Percentiles rank a stretch among this genome's conserved stretches.
These are phyloP conservation scores for Raphicerus campestris DNA, from an alignment of 2,113 vertebrate species.

Conservation along the genomic window DNA sequence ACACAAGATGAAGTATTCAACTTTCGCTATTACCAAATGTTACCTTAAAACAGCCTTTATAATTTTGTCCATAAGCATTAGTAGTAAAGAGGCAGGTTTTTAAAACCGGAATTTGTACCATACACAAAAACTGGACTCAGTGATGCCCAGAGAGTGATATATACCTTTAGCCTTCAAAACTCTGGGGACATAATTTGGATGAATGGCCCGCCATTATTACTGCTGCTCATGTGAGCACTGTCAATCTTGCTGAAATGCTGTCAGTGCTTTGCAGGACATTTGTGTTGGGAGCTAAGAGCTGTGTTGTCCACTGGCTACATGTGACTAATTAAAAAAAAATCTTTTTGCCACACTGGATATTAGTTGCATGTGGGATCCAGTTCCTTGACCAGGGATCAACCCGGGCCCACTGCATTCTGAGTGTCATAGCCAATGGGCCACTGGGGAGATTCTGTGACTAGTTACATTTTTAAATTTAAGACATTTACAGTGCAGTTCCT, in stretches of 20 bases:
- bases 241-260: not conserved
- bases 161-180: not conserved
- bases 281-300: not conserved
- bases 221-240: not conserved
- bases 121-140: not conserved
- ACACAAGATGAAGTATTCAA: not conserved
- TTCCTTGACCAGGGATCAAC: not conserved
- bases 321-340: not conserved
- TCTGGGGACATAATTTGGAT: not conserved
- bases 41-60: not conserved
- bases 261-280: not conserved
- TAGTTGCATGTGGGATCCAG: not conserved
- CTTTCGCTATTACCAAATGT: not conserved
- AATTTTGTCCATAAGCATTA: not conserved
- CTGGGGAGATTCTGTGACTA: not conserved
- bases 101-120: not conserved
- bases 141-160: not conserved
- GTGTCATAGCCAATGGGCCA: not conserved
- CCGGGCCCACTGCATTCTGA: not conserved
- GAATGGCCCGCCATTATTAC: not conserved
- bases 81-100: not conserved
- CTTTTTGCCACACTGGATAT: not conserved
- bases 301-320: not conserved
- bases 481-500: not conserved
- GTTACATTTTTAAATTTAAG: not conserved